phyloP scores from a whole-genome alignment of 92 coral and sea anemone species.

The Siderastrea radians region DNA sequence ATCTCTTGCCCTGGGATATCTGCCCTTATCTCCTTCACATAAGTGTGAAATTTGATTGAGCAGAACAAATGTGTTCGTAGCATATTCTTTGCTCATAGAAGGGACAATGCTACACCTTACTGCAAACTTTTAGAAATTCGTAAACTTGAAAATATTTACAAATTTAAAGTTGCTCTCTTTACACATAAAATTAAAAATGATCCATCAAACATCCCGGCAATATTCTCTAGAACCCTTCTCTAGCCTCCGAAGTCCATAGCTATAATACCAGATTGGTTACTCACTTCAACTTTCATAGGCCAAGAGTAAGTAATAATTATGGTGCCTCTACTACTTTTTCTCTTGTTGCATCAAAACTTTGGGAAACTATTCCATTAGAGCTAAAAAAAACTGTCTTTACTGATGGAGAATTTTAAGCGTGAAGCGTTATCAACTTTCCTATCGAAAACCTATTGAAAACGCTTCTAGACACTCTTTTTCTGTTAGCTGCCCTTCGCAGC shows the following conservation, averaged over 20 bases:
- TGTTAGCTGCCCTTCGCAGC: too few relatives aligned
- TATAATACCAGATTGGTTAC: conserved; percentile 60
- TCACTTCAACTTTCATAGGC: conserved; percentile 5
- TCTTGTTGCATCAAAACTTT: conserved; percentile 1
- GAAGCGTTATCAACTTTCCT: too few relatives aligned
- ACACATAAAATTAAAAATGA: conserved; percentile 50
- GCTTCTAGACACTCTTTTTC: too few relatives aligned
- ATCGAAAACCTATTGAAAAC: too few relatives aligned
- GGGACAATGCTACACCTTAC: conserved; percentile 53
- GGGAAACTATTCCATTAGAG: not conserved
- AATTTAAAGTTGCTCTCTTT: conserved; percentile 53
- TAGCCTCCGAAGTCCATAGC: conserved; percentile 45
- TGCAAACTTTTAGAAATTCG: conserved; percentile 56
- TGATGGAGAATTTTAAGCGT: too few relatives aligned
- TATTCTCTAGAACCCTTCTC: conserved; percentile 32
- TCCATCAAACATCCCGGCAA: conserved; percentile 32
- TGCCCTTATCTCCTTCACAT: too few relatives aligned
- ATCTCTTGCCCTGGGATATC: too few relatives aligned
- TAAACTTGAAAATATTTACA: conserved; percentile 60
- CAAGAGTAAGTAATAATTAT: not conserved
- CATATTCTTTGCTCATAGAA: conserved; percentile 61
- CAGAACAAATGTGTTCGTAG: conserved; percentile 70
- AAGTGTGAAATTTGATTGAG: not conserved
- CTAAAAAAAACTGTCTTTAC: not conserved
- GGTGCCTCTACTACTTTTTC: conserved; percentile 14